Base-by-base conservation (phyloP, 2,888 invertebrate genomes). In the Hypomecis atomaria region DNA sequence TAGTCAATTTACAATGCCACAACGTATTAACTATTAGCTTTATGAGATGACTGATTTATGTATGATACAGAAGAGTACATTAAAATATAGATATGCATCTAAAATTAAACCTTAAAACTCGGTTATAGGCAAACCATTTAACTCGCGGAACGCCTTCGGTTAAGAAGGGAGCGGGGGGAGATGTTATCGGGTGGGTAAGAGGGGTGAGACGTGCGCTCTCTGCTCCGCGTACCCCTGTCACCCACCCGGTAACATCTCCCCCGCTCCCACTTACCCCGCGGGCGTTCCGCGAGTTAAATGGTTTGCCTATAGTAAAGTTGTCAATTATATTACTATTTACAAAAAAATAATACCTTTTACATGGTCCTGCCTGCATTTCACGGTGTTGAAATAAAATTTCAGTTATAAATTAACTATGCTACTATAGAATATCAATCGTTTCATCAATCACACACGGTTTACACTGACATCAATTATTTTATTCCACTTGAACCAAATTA, bases 301-400 rank as follows among this genome's bases (percentile, higher is more conserved):
- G n/a, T n/a, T n/a, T n/a, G n/a, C n/a, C n/a, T n/a, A n/a, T n/a
- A 47, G 38, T 47, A 56, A 38, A 55, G 36, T 47, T 13, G 56
- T 56, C 56, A 56, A 5, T 47, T 47, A 33, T 47, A 23, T 56
- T 56, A 56, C 56, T 56, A 56, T 47, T 56, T 56, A 56, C 47
- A 56, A 47, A 37, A 53, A 45, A 55, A 47, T 56, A 56, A 56
- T 56, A 56, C 37, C 36, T 56, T 56, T 11, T 40, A 8, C n/a
- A 33, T 52, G 33, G 38, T 50, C 13, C 7, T 13, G 37, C 13
- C 37, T 38, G 13, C 13, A 8, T 13, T 5, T n/a, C 36, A 48
- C 36, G 48, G n/a, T 36, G 36, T 11, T 50, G 5, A 50, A 37
- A 47, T 34, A 13, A 52, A 42, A 33, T 40, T 5, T 6, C 6